Evolutionary conservation across 2,113 vertebrate genomes (phyloP).

Genomic region (Tachysurus vachellii): DNA sequence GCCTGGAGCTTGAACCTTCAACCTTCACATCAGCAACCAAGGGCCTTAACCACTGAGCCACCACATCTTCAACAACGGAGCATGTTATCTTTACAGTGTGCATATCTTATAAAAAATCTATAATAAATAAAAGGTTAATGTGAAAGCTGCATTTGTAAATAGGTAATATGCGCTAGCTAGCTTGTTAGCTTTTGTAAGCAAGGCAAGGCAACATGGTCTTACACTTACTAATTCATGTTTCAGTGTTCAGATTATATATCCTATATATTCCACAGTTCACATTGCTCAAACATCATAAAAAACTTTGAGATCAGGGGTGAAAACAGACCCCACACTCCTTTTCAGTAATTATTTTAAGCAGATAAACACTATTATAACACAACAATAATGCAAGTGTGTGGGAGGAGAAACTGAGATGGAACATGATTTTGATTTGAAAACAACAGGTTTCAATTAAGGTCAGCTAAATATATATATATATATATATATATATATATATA

Average conservation of each 20-base stretch:
- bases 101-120: not conserved
- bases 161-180: not conserved
- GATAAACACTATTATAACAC: not conserved
- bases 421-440: conserved; percentile 2
- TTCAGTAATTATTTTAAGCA: too few relatives aligned
- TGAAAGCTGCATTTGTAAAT: not conserved
- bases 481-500: not conserved
- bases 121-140: not conserved
- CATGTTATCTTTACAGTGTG: not conserved
- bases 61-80: too few relatives aligned
- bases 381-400: conserved; percentile 1
- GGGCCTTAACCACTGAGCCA: too few relatives aligned
- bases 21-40: too few relatives aligned
- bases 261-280: not conserved
- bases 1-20: too few relatives aligned
- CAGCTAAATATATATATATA: not conserved
- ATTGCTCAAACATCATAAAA: not conserved
- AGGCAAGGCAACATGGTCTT: not conserved
- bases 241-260: too few relatives aligned
- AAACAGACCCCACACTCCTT: not conserved
- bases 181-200: not conserved
- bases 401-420: conserved; percentile 17
- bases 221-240: not conserved
- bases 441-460: conserved; percentile 11
- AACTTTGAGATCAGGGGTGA: not conserved